Evolutionary conservation across 1,140 invertebrate species (phyloP).

Genomic region (Hylaeus anthracinus): DNA sequence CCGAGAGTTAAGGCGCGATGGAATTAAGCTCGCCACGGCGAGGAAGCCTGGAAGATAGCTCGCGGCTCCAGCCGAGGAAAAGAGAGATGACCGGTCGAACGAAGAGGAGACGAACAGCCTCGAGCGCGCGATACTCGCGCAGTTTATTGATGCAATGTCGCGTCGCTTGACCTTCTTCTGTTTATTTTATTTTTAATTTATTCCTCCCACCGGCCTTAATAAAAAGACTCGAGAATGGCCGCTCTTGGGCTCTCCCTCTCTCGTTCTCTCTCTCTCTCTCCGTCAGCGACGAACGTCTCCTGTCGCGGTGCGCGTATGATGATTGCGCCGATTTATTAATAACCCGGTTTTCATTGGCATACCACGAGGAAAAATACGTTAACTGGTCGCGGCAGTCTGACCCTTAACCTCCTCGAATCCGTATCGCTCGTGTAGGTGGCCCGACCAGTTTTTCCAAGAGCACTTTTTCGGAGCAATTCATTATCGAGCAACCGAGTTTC

Average conservation of each 20-base stretch:
- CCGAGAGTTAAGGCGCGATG: conserved; percentile 40
- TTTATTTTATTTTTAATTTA: conserved; percentile 72
- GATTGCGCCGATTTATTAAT: conserved; percentile 76
- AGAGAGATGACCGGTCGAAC: conserved; percentile 6
- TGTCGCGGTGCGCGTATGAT: conserved; percentile 15
- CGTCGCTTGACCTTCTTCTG: conserved; percentile 64
- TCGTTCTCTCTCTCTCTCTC: not conserved
- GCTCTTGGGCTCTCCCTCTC: conserved; percentile 2
- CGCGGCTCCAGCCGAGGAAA: not conserved
- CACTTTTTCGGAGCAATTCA: conserved; percentile 60
- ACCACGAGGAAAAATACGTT: conserved; percentile 71
- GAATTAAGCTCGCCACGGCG: conserved; percentile 21
- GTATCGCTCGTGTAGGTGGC: conserved; percentile 70
- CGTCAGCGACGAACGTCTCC: not conserved
- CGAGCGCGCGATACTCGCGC: conserved; percentile 32
- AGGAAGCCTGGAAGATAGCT: not conserved
- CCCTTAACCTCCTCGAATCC: conserved; percentile 63
- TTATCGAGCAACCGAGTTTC: conserved; percentile 61
- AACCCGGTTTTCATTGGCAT: conserved; percentile 75
- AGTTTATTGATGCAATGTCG: conserved; percentile 68
- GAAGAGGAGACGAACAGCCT: conserved; percentile 5
- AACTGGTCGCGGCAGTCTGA: conserved; percentile 60
- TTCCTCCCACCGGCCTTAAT: conserved; percentile 62
- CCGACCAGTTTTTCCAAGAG: conserved; percentile 71
- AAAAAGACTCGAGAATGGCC: conserved; percentile 45